These are phyloP conservation scores for Parapsyche elsis DNA, from an alignment of 1,140 invertebrate species.

Conservation along the genomic window DNA sequence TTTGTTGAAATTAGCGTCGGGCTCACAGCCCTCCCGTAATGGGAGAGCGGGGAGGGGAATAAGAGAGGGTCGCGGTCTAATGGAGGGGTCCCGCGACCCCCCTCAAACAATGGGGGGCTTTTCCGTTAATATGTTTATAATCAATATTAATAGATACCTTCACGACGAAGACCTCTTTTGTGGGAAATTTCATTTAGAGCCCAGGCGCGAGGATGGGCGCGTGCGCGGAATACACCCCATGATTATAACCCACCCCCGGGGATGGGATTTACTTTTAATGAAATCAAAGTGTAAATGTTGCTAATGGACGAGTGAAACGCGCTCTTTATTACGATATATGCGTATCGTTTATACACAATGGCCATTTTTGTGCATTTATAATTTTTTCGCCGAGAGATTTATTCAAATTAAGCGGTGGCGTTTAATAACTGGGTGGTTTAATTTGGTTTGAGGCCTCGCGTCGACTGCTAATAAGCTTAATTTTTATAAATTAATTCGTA, in stretches of 20 bases:
- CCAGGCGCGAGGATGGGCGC: neutral
- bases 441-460: neutral
- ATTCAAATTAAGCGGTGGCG: too few relatives aligned
- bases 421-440: constrained; percentile 4
- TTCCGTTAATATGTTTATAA: constrained; percentile 47
- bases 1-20: constrained; percentile 33
- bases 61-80: neutral
- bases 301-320: constrained; percentile 1
- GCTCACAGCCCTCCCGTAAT: neutral
- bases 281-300: constrained; percentile 39
- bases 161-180: constrained; percentile 16
- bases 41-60: too few relatives aligned
- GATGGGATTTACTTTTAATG: constrained; percentile 34
- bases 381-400: neutral
- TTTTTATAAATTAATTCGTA: neutral
- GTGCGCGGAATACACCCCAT: neutral
- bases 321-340: constrained; percentile 21
- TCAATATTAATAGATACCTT: constrained; percentile 51
- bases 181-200: constrained; percentile 21
- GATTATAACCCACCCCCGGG: constrained; percentile 3
- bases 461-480: neutral
- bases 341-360: neutral
- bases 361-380: neutral
- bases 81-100: constrained; percentile 15
- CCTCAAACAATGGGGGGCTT: constrained; percentile 13